phyloP scores from a whole-genome alignment of 2,113 vertebrate species.

The Pyrgilauda ruficollis region DNA sequence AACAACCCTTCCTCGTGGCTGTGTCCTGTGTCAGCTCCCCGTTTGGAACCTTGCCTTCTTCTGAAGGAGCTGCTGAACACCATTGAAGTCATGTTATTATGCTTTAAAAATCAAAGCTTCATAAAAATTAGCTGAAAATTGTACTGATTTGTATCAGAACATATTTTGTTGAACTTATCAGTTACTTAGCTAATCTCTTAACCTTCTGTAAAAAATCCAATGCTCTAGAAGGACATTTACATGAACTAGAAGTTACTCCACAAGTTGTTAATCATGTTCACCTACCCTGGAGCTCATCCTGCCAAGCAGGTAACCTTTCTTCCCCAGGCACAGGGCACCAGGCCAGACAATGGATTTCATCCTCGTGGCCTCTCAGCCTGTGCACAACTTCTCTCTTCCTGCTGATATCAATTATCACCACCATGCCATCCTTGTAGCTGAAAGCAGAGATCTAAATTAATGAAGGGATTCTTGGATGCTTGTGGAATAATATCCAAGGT shows the following conservation, averaged over 20 bases:
- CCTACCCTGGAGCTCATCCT: conserved; percentile 79
- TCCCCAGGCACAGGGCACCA: conserved; percentile 85
- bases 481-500: neutral
- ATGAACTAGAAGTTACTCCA: neutral
- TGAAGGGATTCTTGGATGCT: neutral
- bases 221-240: neutral
- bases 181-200: neutral
- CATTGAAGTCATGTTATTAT: neutral
- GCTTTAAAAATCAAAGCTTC: neutral
- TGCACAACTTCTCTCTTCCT: conserved; percentile 88
- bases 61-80: conserved; percentile 15
- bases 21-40: conserved; percentile 58
- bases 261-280: neutral
- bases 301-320: conserved; percentile 56
- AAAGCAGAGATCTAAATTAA: conserved; percentile 8
- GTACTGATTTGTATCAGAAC: neutral
- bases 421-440: conserved; percentile 97
- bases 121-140: neutral
- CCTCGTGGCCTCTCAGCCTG: conserved; percentile 90
- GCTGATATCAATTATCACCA: conserved; percentile 88
- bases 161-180: neutral
- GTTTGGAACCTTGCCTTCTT: conserved; percentile 60
- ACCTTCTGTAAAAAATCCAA: neutral
- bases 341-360: conserved; percentile 90
- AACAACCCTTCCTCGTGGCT: conserved; percentile 70